A percentile compares a stretch with the other conserved stretches of the same genome.
phyloP scores from a whole-genome alignment of 2,113 vertebrate genomes.

The Muntiacus reevesi region DNA sequence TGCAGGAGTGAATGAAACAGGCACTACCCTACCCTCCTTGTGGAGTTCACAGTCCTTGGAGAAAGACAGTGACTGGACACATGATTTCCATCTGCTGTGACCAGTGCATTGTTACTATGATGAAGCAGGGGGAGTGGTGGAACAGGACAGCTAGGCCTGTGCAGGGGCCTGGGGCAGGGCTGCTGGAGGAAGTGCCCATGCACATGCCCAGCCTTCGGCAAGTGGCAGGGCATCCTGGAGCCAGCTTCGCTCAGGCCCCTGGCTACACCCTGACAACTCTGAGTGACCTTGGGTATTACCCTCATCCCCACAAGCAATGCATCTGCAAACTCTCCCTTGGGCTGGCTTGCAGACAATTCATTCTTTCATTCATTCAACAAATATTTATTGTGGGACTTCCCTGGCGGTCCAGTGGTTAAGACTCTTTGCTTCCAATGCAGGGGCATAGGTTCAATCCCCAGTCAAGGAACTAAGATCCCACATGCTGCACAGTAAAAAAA shows the following conservation, averaged over 20 bases:
- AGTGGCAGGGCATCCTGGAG: not conserved
- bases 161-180: not conserved
- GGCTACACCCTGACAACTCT: conserved; percentile 37
- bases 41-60: not conserved
- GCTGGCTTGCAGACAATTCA: conserved; percentile 34
- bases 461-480: not conserved
- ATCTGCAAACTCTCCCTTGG: conserved; percentile 12
- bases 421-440: not conserved
- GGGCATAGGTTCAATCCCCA: not conserved
- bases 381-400: not conserved
- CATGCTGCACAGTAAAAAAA: not conserved
- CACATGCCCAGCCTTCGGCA: accelerated
- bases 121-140: not conserved
- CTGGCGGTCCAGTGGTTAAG: not conserved
- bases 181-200: accelerated
- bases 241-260: not conserved
- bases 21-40: not conserved
- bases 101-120: not conserved
- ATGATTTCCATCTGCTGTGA: accelerated
- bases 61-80: not conserved
- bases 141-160: not conserved
- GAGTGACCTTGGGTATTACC: conserved; percentile 32
- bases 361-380: conserved; percentile 43
- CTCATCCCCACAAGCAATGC: not conserved
- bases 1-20: not conserved